Percentiles rank a stretch among this genome's conserved stretches.
Conservation (phyloP, 2,113 vertebrate species). For the Salvelinus fontinalis region DNA sequence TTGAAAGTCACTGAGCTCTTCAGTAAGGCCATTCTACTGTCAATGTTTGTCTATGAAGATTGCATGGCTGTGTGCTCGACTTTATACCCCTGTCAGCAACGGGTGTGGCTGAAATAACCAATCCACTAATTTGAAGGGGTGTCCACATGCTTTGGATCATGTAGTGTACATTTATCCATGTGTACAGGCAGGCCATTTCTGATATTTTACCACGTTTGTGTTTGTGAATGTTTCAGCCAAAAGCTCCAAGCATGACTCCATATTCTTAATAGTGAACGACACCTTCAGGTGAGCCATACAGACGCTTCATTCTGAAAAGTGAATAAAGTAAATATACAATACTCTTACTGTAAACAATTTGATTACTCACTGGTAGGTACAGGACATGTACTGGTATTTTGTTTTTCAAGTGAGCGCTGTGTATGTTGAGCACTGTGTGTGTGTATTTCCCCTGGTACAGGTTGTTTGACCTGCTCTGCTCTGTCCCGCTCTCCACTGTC, state of each 20-base stretch:
- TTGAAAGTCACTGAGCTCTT: no score
- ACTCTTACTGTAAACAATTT: neutral
- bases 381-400: no score
- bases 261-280: constrained; percentile 85
- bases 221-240: constrained; percentile 74
- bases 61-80: no score
- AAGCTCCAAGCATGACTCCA: constrained; percentile 82
- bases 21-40: no score
- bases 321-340: no score
- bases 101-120: no score
- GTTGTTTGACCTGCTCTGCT: neutral
- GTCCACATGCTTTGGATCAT: no score
- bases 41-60: no score
- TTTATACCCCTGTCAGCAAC: no score
- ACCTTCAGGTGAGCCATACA: constrained; percentile 84
- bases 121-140: no score
- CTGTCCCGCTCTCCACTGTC: no score
- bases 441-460: neutral
- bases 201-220: neutral
- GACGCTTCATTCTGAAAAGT: no score
- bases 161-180: neutral
- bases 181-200: neutral
- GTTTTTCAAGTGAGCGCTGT: neutral
- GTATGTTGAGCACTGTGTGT: neutral
- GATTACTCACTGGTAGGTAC: neutral